A percentile compares a stretch with the other conserved stretches of the same genome.
Evolutionary conservation across 2,797 vertebrate species (phyloP).

Genomic region (Macroramphosus scolopax): DNA sequence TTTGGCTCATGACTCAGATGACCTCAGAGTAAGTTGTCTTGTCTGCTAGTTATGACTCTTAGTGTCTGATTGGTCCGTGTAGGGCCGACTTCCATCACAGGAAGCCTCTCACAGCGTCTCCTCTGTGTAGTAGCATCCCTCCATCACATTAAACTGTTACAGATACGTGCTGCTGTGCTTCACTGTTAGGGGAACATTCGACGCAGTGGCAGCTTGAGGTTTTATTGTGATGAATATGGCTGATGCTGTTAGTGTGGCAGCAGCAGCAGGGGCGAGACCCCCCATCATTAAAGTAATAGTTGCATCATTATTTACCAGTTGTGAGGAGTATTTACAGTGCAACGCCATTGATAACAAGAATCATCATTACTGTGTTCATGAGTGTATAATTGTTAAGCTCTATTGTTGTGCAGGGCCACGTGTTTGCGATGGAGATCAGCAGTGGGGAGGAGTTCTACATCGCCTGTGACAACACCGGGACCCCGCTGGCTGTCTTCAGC

Average conservation of each 20-base stretch:
- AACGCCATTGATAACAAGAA: not conserved
- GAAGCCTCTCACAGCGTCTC: no score
- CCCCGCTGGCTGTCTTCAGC: constrained; percentile 95
- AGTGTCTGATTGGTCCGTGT: no score
- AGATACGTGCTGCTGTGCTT: not conserved
- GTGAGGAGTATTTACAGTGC: not conserved
- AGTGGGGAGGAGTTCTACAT: constrained; percentile 99
- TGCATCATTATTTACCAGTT: not conserved
- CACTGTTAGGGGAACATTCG: constrained; percentile 1
- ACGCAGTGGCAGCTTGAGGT: not conserved
- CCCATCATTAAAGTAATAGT: not conserved
- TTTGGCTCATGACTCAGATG: no score
- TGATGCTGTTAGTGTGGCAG: not conserved
- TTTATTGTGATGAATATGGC: constrained; percentile 3
- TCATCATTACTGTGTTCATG: not conserved
- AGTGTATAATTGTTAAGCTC: no score
- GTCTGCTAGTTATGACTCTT: no score
- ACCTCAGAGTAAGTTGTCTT: no score
- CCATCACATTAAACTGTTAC: constrained; percentile 1
- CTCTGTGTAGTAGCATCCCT: constrained; percentile 4
- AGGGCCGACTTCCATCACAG: no score
- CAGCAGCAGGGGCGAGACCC: not conserved
- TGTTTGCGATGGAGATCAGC: constrained; percentile 99
- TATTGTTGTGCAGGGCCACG: constrained; percentile 83
- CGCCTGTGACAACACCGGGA: constrained; percentile 97